phyloP scores from a whole-genome alignment of 2,113 vertebrate species.

The Colius striatus region DNA sequence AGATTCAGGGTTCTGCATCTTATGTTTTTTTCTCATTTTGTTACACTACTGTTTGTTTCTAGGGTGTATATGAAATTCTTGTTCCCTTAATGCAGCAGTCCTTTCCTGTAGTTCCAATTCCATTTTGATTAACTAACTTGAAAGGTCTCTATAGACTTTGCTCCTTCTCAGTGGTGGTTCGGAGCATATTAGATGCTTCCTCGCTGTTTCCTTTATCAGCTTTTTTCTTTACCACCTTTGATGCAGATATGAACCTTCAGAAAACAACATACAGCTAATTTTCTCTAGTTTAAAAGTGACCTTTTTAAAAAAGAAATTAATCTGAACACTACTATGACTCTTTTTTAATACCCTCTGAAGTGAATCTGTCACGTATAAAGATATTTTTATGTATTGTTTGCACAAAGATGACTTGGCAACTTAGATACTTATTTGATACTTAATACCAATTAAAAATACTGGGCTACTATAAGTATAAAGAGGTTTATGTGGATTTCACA shows the following conservation, averaged over 20 bases:
- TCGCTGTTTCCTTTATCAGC: conserved; percentile 18
- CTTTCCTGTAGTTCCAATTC: not conserved
- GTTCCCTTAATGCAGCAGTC: not conserved
- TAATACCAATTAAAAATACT: not conserved
- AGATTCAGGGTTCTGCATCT: not conserved
- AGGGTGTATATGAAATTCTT: not conserved
- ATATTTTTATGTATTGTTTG: not conserved
- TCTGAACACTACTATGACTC: not conserved
- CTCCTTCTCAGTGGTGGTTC: not conserved
- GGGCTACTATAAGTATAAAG: not conserved
- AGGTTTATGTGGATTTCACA: not conserved
- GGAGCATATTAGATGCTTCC: not conserved
- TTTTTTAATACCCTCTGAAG: not conserved
- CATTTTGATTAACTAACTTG: not conserved
- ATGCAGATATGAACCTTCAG: not conserved
- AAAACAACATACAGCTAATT: not conserved
- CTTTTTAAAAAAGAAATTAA: not conserved
- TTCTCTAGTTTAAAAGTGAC: not conserved
- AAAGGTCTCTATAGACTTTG: not conserved
- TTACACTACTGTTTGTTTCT: not conserved
- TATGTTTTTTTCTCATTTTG: not conserved
- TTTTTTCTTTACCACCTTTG: not conserved
- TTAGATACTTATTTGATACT: not conserved
- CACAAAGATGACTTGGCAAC: not conserved
- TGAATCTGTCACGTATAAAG: not conserved